phyloP scores from a whole-genome alignment of 2,888 invertebrate genomes.

The Sialis fuliginosa region DNA sequence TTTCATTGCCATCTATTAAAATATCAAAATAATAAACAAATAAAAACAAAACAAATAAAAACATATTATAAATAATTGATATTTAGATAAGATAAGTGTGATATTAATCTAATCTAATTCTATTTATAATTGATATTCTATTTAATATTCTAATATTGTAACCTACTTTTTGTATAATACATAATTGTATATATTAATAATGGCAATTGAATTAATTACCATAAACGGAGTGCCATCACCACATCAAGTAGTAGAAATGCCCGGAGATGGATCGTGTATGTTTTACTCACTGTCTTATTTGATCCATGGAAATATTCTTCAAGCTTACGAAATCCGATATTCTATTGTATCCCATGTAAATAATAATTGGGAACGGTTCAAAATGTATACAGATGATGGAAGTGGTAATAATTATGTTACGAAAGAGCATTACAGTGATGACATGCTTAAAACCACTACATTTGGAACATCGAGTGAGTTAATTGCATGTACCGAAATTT shows the following conservation, averaged over 20 bases:
- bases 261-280: neutral
- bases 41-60: too few relatives aligned
- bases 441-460: neutral
- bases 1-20: too few relatives aligned
- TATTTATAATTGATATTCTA: too few relatives aligned
- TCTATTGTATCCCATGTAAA: neutral
- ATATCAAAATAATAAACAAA: too few relatives aligned
- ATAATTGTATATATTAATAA: too few relatives aligned
- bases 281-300: neutral
- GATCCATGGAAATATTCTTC: neutral
- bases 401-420: neutral
- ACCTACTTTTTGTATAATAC: too few relatives aligned
- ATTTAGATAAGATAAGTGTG: too few relatives aligned
- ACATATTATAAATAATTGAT: too few relatives aligned
- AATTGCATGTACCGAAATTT: neutral
- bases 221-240: too few relatives aligned
- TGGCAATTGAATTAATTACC: too few relatives aligned
- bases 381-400: neutral
- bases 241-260: neutral
- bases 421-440: neutral
- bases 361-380: neutral
- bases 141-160: too few relatives aligned
- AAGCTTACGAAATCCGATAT: neutral
- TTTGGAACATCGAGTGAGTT: neutral
- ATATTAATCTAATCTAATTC: too few relatives aligned